Conservation (phyloP, 2,113 vertebrate species). For the Harpagus bidentatus region DNA sequence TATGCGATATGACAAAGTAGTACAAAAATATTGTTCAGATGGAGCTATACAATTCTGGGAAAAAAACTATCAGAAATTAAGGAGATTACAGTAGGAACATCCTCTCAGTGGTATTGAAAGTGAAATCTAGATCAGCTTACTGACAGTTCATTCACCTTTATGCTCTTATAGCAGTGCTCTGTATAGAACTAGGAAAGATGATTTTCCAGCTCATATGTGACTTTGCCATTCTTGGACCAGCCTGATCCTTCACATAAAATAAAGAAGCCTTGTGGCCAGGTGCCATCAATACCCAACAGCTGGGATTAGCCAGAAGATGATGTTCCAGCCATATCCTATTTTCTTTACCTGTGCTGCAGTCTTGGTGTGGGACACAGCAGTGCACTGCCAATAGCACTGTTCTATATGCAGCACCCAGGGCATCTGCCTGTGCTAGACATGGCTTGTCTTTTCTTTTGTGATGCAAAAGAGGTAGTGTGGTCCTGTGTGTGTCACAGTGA, state of each 20-base stretch:
- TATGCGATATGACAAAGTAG: neutral
- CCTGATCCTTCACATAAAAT: neutral
- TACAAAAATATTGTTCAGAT: neutral
- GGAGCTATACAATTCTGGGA: neutral
- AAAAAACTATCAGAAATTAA: neutral
- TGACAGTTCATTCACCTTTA: neutral
- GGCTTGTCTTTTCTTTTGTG: neutral
- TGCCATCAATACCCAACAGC: neutral
- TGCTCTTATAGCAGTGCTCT: neutral
- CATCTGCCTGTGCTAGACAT: neutral
- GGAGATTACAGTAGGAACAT: neutral
- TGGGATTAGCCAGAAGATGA: neutral
- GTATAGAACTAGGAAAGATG: neutral
- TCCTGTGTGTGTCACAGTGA: neutral
- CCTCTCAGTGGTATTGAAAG: neutral
- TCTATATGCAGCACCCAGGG: neutral
- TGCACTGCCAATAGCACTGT: neutral
- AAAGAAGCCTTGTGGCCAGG: neutral
- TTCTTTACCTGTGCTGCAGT: neutral
- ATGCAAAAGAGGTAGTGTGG: neutral
- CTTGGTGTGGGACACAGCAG: neutral
- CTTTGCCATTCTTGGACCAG: neutral
- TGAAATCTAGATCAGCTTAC: neutral
- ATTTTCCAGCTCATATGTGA: neutral
- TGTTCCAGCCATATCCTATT: neutral